Percentiles rank a stretch among this genome's conserved stretches.
Conservation (phyloP, 2,888 invertebrate species). For the Perdita meconis region DNA sequence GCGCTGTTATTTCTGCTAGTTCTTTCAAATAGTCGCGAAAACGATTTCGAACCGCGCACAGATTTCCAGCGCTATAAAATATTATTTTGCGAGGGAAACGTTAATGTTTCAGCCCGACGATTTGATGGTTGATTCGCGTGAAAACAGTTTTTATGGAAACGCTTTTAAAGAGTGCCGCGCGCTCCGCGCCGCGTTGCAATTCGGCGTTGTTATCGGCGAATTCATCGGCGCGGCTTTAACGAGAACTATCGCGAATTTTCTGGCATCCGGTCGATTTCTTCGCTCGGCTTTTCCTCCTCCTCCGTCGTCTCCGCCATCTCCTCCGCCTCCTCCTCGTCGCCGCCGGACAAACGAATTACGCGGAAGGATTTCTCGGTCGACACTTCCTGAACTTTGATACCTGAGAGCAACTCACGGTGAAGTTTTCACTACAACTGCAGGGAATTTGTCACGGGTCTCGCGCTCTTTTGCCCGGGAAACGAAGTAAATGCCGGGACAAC, state of each 20-base stretch:
- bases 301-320: too few relatives aligned
- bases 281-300: background rate
- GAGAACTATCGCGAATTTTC: constrained; percentile 13
- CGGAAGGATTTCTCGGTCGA: constrained; percentile 36
- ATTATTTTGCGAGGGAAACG: background rate
- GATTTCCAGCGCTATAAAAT: background rate
- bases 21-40: background rate
- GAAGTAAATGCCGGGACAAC: constrained; percentile 35
- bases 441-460: constrained; percentile 49
- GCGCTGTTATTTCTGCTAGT: background rate
- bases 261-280: background rate
- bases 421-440: constrained; percentile 37
- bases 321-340: background rate
- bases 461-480: constrained; percentile 7
- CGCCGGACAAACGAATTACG: constrained; percentile 48
- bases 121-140: background rate
- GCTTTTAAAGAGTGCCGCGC: constrained; percentile 4
- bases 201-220: background rate
- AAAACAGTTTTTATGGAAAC: constrained; percentile 1
- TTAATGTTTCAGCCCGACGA: background rate
- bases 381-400: constrained; percentile 52
- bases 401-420: constrained; percentile 30
- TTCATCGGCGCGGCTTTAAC: constrained; percentile 4
- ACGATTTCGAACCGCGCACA: background rate
- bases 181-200: background rate